Conservation (phyloP, 2,888 invertebrate genomes). For the Drosophila subsilvestris region DNA sequence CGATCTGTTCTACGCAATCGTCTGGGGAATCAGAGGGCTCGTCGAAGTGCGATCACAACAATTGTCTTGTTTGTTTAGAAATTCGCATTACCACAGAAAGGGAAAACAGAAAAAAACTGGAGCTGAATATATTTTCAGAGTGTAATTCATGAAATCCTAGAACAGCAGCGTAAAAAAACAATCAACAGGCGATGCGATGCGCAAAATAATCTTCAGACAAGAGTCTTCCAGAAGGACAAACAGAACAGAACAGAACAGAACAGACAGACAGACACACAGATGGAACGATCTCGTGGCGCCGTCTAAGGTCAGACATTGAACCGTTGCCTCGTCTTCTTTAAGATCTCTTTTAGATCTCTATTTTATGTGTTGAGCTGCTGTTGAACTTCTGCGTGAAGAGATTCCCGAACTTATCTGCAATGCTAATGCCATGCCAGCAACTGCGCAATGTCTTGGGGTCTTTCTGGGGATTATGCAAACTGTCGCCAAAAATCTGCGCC, state of each 20-base stretch:
- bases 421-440: constrained; percentile 55
- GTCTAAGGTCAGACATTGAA: constrained; percentile 73
- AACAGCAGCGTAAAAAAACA: constrained; percentile 9
- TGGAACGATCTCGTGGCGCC: constrained; percentile 55
- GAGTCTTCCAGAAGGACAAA: background rate
- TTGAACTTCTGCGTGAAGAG: constrained; percentile 53
- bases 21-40: constrained; percentile 22
- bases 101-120: constrained; percentile 42
- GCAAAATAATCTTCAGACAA: constrained; percentile 30
- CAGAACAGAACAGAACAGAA: background rate
- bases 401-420: constrained; percentile 56
- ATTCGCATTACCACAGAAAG: constrained; percentile 35
- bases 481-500: constrained; percentile 61
- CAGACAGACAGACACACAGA: constrained; percentile 16
- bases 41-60: constrained; percentile 15
- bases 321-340: constrained; percentile 32
- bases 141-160: constrained; percentile 21
- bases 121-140: constrained; percentile 33
- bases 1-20: constrained; percentile 19
- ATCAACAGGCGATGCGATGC: constrained; percentile 27
- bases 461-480: constrained; percentile 61
- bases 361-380: constrained; percentile 47
- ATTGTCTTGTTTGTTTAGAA: constrained; percentile 30
- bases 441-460: constrained; percentile 51
- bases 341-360: background rate